A percentile compares a stretch with the other conserved stretches of the same genome.
These are phyloP conservation scores for Psammodynastes pulverulentus DNA, from an alignment of 2,113 vertebrate species.

Conservation along the genomic window DNA sequence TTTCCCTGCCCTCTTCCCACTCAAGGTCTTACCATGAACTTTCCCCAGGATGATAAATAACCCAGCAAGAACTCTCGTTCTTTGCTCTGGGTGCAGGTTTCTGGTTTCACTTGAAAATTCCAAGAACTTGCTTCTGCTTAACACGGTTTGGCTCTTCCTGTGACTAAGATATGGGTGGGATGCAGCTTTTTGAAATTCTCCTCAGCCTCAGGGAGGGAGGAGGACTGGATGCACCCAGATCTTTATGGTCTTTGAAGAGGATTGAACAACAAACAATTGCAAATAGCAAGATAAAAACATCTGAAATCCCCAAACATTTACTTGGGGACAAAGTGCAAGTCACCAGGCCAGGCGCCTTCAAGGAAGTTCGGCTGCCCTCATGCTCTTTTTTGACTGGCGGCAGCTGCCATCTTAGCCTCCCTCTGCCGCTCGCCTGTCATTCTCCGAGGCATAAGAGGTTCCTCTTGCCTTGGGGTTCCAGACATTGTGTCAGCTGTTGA, in stretches of 20 bases:
- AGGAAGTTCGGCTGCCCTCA: not conserved
- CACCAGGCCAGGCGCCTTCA: too few species aligned
- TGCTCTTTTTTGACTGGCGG: not conserved
- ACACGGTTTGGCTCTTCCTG: too few species aligned
- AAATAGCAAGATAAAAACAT: not conserved
- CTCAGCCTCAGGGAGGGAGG: not conserved
- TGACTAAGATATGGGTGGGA: not conserved
- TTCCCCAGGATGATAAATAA: not conserved
- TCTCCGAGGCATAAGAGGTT: not conserved
- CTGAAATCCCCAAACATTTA: not conserved
- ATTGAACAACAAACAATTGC: not conserved
- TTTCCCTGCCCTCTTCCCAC: not conserved
- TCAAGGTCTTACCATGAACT: too few species aligned
- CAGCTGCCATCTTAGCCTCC: too few species aligned
- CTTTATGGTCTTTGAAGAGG: not conserved
- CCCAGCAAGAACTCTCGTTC: not conserved
- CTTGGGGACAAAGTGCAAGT: not conserved
- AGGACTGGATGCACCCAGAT: not conserved
- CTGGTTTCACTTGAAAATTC: not conserved
- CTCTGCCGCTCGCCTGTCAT: not conserved
- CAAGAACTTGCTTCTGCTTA: not conserved
- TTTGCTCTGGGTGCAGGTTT: too few species aligned
- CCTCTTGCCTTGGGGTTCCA: not conserved
- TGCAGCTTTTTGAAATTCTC: not conserved
- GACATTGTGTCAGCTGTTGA: fast-evolving